Base-by-base conservation (phyloP, 2,888 invertebrate genomes). In the Metellina segmentata region DNA sequence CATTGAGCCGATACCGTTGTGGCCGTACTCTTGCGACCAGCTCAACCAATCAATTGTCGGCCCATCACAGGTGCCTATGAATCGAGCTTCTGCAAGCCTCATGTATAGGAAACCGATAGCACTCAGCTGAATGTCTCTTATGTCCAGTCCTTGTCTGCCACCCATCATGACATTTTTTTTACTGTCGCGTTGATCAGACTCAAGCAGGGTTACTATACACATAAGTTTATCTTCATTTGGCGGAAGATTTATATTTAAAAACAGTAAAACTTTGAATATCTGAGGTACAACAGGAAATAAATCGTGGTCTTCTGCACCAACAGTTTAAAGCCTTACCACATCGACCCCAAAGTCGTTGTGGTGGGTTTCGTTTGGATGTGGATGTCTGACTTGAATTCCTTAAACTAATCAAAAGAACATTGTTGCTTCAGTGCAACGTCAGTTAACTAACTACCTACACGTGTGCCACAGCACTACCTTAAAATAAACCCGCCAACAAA, bases 21-120 rank as follows among this genome's bases (percentile, higher is more conserved):
- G 69, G 69, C 34, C 34, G 34, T 16, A 48, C 52, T 51, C 72
- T 75, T 53, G 74, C 20, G 61, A 61, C 61, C 61, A 61, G 16
- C 51, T 82, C 71, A 16, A 85, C 87, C 87, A 79, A 87, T 87
- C 87, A 87, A 87, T 87, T 79, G 79, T 77, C n/a, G 70, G 11
- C 77, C 85, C 75, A 61, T 75, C 75, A 74, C 74, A 75, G 53
- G 75, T 75, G 78, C 61, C 61, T 78, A 79, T 74, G 87, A 88
- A 72, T 52, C 81, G 69, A 49, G 87, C 79, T 71, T 77, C 61
- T 69, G 49, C 78, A 78, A 85, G 48, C 34, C 70, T 79, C 71
- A 48, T 72, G 87, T 49, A 88, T 81, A 88, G 87, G 81, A 88
- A 88, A 88, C 87, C 87, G 81, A 88, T 88, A 88, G 34, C 72